Percentiles rank a stretch among this genome's conserved stretches.
Conservation (phyloP, 2,113 vertebrate species). For the Lagopus muta region DNA sequence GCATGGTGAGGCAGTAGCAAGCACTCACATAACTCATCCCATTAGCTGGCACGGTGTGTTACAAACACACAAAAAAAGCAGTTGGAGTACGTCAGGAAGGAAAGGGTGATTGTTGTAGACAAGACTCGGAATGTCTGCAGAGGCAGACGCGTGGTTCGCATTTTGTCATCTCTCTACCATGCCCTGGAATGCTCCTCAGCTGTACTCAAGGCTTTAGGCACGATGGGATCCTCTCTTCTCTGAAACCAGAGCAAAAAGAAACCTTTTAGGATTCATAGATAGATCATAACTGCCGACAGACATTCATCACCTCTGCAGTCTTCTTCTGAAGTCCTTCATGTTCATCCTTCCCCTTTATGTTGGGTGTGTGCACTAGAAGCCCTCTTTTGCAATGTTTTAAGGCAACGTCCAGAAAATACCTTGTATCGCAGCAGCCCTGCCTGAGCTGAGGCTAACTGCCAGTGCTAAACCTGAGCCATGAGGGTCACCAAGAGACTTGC, state of each 20-base stretch:
- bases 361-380: not conserved
- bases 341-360: not conserved
- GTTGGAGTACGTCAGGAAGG: not conserved
- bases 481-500: not conserved
- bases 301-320: not conserved
- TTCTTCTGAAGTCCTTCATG: not conserved
- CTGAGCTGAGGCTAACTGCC: not conserved
- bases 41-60: not conserved
- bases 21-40: not conserved
- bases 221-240: not conserved
- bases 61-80: not conserved
- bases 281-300: not conserved
- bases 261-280: not conserved
- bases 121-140: not conserved
- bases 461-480: not conserved
- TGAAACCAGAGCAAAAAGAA: not conserved
- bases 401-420: not conserved
- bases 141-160: not conserved
- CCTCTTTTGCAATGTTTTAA: not conserved
- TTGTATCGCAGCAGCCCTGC: not conserved
- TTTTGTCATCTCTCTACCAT: not conserved
- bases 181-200: not conserved
- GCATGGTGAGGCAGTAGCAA: not conserved
- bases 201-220: not conserved
- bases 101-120: fast-evolving